Evolutionary conservation across 2,888 invertebrate genomes (phyloP), one percentile per base, ranked within the genome.

Genomic region (Perdita meconis): DNA sequence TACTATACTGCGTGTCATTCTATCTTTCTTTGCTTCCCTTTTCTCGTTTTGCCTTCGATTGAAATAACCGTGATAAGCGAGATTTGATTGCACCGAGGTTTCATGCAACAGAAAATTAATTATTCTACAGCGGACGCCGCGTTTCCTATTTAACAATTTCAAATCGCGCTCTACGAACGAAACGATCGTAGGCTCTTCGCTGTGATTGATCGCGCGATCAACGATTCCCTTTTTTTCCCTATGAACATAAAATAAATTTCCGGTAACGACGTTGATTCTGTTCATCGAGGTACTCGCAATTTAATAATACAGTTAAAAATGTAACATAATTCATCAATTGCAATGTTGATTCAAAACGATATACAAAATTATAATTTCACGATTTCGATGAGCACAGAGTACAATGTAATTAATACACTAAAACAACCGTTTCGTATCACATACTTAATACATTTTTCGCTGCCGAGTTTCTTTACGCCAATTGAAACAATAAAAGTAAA

Each of bases 51-150:
- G 6, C 30, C 30, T 86, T 86, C 80, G 76, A 78, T 85, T 78
- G 83, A 68, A 82, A n/a, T n/a, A n/a, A 80, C 12, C 8, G 19
- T 24, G n/a, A 84, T 80, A 30, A 12, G 13, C n/a, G 57, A 51
- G 50, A 83, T 85, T 79, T 71, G 75, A 88, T 89, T 86, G 87
- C 89, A 89, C 81, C 86, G 80, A 85, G 84, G 66, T 36, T 53
- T 74, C 69, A 66, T 55, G 71, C 63, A 76, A 63, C 57, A 24
- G 38, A 63, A 40, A 40, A 64, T 56, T 56, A 51, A 38, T 38
- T 34, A 16, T 36, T 63, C 10, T 47, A 47, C 36, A 51, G 53
- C 38, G 59, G 55, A 61, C 60, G 61, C 61, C 6, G 4, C 38
- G 42, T 30, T 64, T 64, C 30, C 6, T 19, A 69, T 53, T 71